Percentiles rank a stretch among this genome's conserved stretches.
phyloP scores from a whole-genome alignment of 30 jellyfish, hydroid and myxozoan genomes.

The Aurelia sp. region DNA sequence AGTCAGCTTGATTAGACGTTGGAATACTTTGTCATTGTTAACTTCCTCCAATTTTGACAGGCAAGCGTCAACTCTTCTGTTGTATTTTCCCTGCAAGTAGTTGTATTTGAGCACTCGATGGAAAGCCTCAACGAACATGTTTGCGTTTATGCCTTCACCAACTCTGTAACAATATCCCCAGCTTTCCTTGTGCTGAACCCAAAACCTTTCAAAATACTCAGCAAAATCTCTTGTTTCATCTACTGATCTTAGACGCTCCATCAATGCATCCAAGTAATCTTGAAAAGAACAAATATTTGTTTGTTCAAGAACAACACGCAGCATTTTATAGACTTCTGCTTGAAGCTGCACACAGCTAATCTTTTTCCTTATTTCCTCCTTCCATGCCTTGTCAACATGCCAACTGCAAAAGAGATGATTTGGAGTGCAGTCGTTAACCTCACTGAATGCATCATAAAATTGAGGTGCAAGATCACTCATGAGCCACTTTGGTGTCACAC shows the following conservation, averaged over 20 bases:
- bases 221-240: conserved; percentile 50
- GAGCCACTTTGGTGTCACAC: conserved; percentile 54
- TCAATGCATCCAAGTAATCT: conserved; percentile 4
- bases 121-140: conserved; percentile 28
- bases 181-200: conserved; percentile 14
- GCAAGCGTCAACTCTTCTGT: conserved; percentile 37
- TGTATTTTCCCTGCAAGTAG: conserved; percentile 22
- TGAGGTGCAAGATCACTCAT: conserved; percentile 71
- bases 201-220: conserved; percentile 22
- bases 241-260: conserved; percentile 13
- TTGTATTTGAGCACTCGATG: conserved; percentile 52
- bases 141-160: conserved; percentile 34
- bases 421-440: conserved; percentile 46
- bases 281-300: conserved; percentile 17
- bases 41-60: conserved; percentile 13
- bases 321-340: conserved; percentile 20
- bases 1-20: conserved; percentile 38
- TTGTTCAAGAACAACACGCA: conserved; percentile 39
- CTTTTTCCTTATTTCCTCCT: conserved; percentile 47
- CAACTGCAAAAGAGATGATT: conserved; percentile 54
- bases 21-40: conserved; percentile 15
- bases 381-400: conserved; percentile 81
- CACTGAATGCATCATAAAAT: conserved; percentile 64
- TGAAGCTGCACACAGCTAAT: conserved; percentile 7
- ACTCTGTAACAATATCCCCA: conserved; percentile 26